phyloP scores from a whole-genome alignment of 1,140 invertebrate species.

The Drosophila punjabiensis region DNA sequence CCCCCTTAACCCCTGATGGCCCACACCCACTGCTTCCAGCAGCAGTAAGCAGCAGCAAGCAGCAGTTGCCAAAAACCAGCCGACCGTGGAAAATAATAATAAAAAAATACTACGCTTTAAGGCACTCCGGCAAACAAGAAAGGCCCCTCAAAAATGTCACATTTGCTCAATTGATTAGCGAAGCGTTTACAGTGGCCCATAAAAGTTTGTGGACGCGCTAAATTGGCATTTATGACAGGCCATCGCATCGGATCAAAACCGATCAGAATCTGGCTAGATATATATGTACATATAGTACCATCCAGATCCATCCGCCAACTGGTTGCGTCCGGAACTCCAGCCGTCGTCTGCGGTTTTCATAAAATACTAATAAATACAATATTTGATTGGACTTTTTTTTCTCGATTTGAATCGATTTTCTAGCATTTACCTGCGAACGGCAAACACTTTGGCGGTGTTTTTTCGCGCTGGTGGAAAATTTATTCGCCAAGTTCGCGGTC shows the following conservation, averaged over 20 bases:
- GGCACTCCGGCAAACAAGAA: constrained; percentile 29
- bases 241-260: not conserved
- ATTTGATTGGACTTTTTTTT: constrained; percentile 24
- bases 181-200: constrained; percentile 48
- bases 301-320: constrained; percentile 20
- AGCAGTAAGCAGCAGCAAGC: too few species aligned
- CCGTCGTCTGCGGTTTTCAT: not conserved
- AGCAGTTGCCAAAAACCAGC: constrained; percentile 29
- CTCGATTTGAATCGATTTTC: constrained; percentile 22
- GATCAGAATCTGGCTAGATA: constrained; percentile 9
- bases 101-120: constrained; percentile 17
- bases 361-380: not conserved
- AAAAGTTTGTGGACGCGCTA: constrained; percentile 37
- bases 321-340: constrained; percentile 22
- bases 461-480: constrained; percentile 45
- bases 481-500: constrained; percentile 39
- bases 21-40: constrained; percentile 1
- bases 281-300: not conserved
- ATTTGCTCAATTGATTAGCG: constrained; percentile 54
- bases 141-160: constrained; percentile 44
- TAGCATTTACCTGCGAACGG: constrained; percentile 50
- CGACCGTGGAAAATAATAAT: constrained; percentile 32
- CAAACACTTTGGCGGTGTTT: constrained; percentile 31
- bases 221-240: constrained; percentile 47
- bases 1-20: constrained; percentile 27